Percentiles rank a stretch among this genome's conserved stretches.
phyloP scores from a whole-genome alignment of 2,113 vertebrate species.

The Amphiprion ocellaris region DNA sequence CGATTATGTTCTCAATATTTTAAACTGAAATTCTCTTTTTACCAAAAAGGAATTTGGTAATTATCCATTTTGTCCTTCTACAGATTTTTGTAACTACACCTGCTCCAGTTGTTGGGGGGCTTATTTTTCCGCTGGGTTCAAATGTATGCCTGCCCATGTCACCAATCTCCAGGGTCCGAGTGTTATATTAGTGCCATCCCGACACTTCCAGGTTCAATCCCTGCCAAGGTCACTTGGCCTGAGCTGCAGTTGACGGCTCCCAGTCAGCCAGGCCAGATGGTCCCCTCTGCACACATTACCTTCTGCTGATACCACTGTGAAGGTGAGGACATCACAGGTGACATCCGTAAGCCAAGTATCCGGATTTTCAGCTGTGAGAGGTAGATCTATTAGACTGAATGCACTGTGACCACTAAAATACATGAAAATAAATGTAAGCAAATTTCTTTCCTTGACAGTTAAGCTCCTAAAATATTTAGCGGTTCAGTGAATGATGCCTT shows the following conservation, averaged over 20 bases:
- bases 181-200: slow-evolving; percentile 73
- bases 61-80: slow-evolving; percentile 6
- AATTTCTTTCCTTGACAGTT: not conserved
- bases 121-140: slow-evolving; percentile 39
- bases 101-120: slow-evolving; percentile 19
- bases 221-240: slow-evolving; percentile 82
- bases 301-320: slow-evolving; percentile 67
- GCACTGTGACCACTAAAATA: not conserved
- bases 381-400: slow-evolving; percentile 21
- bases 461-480: not conserved
- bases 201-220: slow-evolving; percentile 55
- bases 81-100: slow-evolving; percentile 13
- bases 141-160: slow-evolving; percentile 45
- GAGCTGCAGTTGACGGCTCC: slow-evolving; percentile 71
- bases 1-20: not conserved
- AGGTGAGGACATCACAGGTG: slow-evolving; percentile 76
- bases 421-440: not conserved
- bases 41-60: not conserved
- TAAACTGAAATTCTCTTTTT: not conserved
- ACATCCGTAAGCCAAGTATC: slow-evolving; percentile 57
- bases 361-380: slow-evolving; percentile 30
- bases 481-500: not conserved
- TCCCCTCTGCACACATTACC: slow-evolving; percentile 71
- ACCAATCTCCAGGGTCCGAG: slow-evolving; percentile 51
- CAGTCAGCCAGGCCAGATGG: slow-evolving; percentile 82